Base-by-base conservation (phyloP, 2,888 invertebrate genomes). In the Mythimna vitellina region DNA sequence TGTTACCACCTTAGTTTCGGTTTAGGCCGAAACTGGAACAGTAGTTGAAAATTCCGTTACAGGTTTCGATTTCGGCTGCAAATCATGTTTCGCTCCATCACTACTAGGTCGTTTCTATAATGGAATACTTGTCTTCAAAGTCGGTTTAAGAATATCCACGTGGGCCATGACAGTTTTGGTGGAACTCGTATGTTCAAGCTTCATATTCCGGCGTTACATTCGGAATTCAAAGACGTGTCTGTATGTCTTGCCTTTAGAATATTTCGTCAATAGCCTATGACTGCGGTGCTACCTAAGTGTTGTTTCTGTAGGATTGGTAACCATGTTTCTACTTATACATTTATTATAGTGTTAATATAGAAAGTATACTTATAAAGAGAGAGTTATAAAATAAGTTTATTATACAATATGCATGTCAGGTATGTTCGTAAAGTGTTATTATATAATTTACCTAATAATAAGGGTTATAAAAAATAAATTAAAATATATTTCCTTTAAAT, bases 351-450 rank as follows among this genome's bases (percentile, higher is more conserved):
- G 57, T 62, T 65, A 68, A 64, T 58, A 66, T 81, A 60, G 32
- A 63, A 46, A 1, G 29, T 72, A 81, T 67, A 81, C 57, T 65
- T 63, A 38, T 32, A 49, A 81, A 70, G 79, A 80, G 78, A 82
- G 80, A 80, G 35, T 67, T 73, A 35, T 65, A 46, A 46, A 38
- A 32, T 70, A 82, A 82, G 68, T 54, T 66, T 38, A 32, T 63
- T 58, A 65, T 63, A 56, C 49, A 68, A 35, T 49, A 70, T 70
- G 29, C 25, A 63, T 78, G 46, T 73, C 57, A 42, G n/a, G 20
- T 63, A 53, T 68, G 22, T 65, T 80, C 63, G 46, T 49, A 32
- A 46, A 49, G 49, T 68, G 51, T 25, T 25, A 51, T n/a, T n/a
- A 46, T 46, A 49, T 20, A 5, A 49, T 3, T 1, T 49, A 49